Conservation (phyloP, 2,888 invertebrate genomes). For the Phengaris arion region DNA sequence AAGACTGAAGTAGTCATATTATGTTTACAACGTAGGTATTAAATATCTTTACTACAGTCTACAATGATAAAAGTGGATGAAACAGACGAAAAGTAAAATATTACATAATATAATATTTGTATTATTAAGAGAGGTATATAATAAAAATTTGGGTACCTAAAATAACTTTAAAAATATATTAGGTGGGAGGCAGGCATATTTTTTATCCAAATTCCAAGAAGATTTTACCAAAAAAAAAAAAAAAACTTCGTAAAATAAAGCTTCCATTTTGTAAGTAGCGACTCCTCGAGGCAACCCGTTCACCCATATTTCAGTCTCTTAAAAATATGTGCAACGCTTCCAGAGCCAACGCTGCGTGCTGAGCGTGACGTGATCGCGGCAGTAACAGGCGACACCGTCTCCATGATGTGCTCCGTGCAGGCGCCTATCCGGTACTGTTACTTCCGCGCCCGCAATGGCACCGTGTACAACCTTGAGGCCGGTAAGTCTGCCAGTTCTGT, state of each 20-base stretch:
- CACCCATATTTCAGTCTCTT: background rate
- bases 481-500: constrained; percentile 46
- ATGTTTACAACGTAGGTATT: background rate
- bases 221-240: too few relatives aligned
- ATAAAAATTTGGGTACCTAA: too few relatives aligned
- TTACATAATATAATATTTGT: too few relatives aligned
- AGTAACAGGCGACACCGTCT: constrained; percentile 47
- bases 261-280: too few relatives aligned
- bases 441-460: constrained; percentile 61
- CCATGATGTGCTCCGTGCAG: constrained; percentile 55
- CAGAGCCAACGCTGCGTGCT: constrained; percentile 55
- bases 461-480: constrained; percentile 55
- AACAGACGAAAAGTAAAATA: background rate
- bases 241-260: too few relatives aligned
- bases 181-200: too few relatives aligned
- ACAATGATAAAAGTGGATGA: background rate
- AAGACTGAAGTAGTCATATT: background rate
- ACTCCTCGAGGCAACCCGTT: too few relatives aligned
- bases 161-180: too few relatives aligned
- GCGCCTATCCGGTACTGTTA: constrained; percentile 63
- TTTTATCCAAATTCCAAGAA: too few relatives aligned
- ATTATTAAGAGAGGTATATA: too few relatives aligned
- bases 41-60: background rate
- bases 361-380: constrained; percentile 36
- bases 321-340: constrained; percentile 34